Conservation (phyloP, 2,797 vertebrate species). For the Pipistrellus pygmaeus region DNA sequence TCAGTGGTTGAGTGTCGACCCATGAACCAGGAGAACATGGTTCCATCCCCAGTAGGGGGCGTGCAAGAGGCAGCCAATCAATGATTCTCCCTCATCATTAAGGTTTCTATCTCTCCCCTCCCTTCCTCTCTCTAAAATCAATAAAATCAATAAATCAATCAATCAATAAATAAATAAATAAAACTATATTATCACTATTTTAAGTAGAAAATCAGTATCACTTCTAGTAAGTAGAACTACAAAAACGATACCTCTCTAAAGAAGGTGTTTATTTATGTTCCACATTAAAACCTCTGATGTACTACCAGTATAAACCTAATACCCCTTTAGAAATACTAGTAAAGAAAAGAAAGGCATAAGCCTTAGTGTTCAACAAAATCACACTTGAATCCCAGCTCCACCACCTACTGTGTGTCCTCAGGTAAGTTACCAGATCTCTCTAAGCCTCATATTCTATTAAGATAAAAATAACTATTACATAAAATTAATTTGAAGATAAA, state of each 20-base stretch:
- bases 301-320: neutral
- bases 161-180: constrained; percentile 61
- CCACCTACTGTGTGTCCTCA: neutral
- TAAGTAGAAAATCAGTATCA: neutral
- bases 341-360: constrained; percentile 17
- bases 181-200: neutral
- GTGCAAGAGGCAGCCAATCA: no score
- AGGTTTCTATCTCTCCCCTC: no score
- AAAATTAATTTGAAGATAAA: constrained; percentile 42
- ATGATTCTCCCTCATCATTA: no score
- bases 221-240: neutral
- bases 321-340: neutral
- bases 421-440: neutral
- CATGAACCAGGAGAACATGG: no score
- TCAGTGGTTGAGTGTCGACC: no score
- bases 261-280: neutral
- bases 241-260: neutral
- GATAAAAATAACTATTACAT: neutral
- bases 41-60: no score
- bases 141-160: neutral
- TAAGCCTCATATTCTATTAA: constrained; percentile 1
- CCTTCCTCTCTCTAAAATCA: no score
- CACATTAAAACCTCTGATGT: neutral
- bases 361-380: neutral
- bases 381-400: neutral